These are phyloP conservation scores for Psilopogon haemacephalus DNA, from an alignment of 2,113 vertebrate genomes.

Conservation along the genomic window DNA sequence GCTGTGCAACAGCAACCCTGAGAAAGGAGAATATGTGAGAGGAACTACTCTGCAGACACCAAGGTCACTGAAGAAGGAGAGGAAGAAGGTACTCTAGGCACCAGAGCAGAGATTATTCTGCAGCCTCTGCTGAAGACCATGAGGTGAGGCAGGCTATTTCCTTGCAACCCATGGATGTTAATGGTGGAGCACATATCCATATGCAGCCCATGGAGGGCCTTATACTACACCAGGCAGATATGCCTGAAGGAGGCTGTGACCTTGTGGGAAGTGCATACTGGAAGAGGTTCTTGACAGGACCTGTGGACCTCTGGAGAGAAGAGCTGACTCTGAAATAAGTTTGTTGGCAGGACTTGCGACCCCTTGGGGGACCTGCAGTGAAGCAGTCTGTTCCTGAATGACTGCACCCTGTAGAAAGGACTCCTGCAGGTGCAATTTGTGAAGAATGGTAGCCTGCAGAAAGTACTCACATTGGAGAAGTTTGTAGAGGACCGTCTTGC, in stretches of 20 bases:
- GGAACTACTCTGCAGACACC: neutral
- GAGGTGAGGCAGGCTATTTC: neutral
- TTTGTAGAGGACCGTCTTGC: neutral
- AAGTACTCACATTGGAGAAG: neutral
- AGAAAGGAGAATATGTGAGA: neutral
- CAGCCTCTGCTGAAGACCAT: neutral
- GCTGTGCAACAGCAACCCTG: neutral
- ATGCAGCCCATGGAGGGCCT: neutral
- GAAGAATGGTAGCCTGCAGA: neutral
- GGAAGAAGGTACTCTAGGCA: neutral
- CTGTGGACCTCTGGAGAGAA: neutral
- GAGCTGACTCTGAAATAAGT: neutral
- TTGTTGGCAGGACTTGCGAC: neutral
- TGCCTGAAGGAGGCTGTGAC: neutral
- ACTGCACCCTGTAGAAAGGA: neutral
- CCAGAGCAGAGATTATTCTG: neutral
- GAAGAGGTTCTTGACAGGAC: neutral
- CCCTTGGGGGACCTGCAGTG: neutral
- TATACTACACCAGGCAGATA: neutral
- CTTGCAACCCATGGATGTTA: neutral
- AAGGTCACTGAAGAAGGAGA: neutral
- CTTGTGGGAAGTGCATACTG: neutral
- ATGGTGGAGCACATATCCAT: neutral
- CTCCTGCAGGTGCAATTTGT: neutral
- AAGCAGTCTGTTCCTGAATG: neutral